phyloP scores from a whole-genome alignment of 2,888 invertebrate species.

The Acrocyrtus sp. region DNA sequence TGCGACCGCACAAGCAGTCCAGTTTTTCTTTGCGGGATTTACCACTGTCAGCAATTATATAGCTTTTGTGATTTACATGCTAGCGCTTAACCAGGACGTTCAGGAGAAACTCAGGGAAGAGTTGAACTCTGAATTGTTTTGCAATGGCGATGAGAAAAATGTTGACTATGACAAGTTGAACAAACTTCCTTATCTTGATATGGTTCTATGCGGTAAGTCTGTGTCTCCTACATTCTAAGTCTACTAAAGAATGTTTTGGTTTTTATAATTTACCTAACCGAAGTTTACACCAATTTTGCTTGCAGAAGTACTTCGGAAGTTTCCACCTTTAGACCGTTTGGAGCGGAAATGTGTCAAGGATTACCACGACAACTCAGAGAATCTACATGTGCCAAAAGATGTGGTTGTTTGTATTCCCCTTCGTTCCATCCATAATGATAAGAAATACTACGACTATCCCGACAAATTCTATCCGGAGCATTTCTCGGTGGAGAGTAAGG shows the following conservation, averaged over 20 bases:
- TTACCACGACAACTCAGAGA: slow-evolving; percentile 61
- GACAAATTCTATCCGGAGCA: slow-evolving; percentile 52
- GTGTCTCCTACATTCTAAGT: background rate
- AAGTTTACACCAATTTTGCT: background rate
- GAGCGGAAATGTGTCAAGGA: slow-evolving; percentile 65
- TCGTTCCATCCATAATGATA: slow-evolving; percentile 29
- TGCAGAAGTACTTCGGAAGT: background rate
- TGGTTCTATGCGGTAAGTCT: background rate
- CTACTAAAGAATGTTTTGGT: background rate
- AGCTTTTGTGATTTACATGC: slow-evolving; percentile 11
- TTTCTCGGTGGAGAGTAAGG: slow-evolving; percentile 40
- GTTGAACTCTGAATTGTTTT: background rate
- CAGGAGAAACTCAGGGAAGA: slow-evolving; percentile 32
- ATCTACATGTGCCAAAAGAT: slow-evolving; percentile 34
- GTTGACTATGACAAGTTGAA: slow-evolving; percentile 3
- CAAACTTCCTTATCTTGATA: background rate
- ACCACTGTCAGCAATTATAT: background rate
- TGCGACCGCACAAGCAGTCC: background rate
- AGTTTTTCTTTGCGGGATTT: slow-evolving; percentile 21
- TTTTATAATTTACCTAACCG: background rate
- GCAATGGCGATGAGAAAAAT: background rate
- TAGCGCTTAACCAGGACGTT: slow-evolving; percentile 23
- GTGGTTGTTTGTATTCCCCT: slow-evolving; percentile 24
- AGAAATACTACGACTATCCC: slow-evolving; percentile 40
- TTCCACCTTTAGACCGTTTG: slow-evolving; percentile 23